A percentile compares a stretch with the other conserved stretches of the same genome.
phyloP scores from a whole-genome alignment of 2,888 invertebrate species.

The Phortica okadai region DNA sequence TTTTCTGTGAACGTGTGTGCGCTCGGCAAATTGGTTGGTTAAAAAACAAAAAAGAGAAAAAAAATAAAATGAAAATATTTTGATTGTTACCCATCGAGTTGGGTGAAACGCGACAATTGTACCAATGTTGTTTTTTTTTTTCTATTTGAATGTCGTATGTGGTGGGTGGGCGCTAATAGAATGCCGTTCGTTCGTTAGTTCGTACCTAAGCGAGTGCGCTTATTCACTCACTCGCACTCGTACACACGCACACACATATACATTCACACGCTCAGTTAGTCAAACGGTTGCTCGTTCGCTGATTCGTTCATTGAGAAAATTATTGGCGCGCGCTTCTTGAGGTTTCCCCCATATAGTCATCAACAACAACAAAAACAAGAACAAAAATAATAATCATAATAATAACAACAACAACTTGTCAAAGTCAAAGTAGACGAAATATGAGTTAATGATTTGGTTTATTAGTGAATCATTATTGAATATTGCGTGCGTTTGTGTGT shows the following conservation, averaged over 20 bases:
- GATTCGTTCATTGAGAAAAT: constrained; percentile 26
- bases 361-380: neutral
- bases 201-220: neutral
- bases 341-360: neutral
- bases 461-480: constrained; percentile 24
- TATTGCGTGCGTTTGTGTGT: neutral
- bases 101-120: neutral
- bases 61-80: constrained; percentile 4
- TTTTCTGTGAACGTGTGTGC: neutral
- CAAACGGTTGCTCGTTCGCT: neutral
- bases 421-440: constrained; percentile 3
- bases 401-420: neutral
- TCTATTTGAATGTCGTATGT: neutral
- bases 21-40: neutral
- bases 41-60: neutral
- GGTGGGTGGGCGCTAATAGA: constrained; percentile 3
- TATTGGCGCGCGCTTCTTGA: constrained; percentile 22
- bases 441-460: constrained; percentile 28
- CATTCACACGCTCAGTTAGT: no score
- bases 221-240: neutral
- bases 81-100: constrained; percentile 3
- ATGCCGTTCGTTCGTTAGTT: neutral
- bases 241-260: no score
- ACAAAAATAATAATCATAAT: neutral
- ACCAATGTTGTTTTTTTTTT: neutral